Percentiles rank a stretch among this genome's conserved stretches.
phyloP scores from a whole-genome alignment of 2,888 invertebrate species.

The Xestia rhomboidea region DNA sequence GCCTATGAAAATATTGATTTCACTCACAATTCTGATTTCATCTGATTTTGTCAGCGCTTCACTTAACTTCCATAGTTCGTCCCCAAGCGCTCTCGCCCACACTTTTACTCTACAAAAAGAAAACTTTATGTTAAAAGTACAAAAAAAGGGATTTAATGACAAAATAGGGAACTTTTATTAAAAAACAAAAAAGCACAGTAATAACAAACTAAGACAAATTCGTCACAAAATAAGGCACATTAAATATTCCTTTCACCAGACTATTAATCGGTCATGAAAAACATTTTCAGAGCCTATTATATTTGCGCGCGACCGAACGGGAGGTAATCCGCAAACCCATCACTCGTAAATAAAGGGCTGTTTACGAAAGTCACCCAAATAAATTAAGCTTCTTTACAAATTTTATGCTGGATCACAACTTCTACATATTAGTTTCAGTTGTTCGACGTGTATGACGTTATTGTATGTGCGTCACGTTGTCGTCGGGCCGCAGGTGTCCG shows the following conservation, averaged over 20 bases:
- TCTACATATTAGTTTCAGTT: constrained; percentile 16
- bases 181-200: constrained; percentile 3
- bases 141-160: background rate
- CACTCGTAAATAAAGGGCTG: constrained; percentile 15
- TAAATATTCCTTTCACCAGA: constrained; percentile 5
- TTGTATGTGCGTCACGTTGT: constrained; percentile 9
- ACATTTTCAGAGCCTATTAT: constrained; percentile 24
- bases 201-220: background rate
- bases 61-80: constrained; percentile 95
- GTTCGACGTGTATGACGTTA: background rate
- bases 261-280: constrained; percentile 21
- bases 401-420: background rate
- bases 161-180: background rate
- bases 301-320: constrained; percentile 10
- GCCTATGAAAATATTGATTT: background rate
- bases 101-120: constrained; percentile 92
- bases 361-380: constrained; percentile 19
- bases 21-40: constrained; percentile 94
- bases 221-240: constrained; percentile 3
- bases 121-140: background rate
- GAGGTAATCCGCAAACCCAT: constrained; percentile 5
- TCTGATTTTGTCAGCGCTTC: constrained; percentile 94
- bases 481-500: constrained; percentile 3
- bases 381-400: constrained; percentile 9
- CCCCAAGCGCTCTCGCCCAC: constrained; percentile 95